A percentile compares a stretch with the other conserved stretches of the same genome.
Evolutionary conservation across 2,113 vertebrate species (phyloP).

Genomic region (Pachycephala philippinensis): DNA sequence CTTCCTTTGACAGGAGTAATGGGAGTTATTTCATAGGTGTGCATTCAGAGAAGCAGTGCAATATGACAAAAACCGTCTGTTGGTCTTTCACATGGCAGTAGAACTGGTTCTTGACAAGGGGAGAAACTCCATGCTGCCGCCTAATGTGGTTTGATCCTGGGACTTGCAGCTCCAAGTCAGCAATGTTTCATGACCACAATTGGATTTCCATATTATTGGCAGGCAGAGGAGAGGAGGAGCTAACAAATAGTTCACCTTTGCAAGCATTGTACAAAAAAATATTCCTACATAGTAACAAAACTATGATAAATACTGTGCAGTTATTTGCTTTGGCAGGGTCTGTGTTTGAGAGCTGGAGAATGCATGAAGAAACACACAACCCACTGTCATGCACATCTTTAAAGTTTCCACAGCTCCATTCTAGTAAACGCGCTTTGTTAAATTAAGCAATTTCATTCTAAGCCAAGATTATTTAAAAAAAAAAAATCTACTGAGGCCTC

Average conservation of each 20-base stretch:
- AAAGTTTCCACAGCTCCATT: conserved; percentile 34
- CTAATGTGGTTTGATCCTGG: background rate
- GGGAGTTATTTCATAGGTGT: background rate
- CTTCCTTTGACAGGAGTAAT: background rate
- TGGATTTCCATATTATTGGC: background rate
- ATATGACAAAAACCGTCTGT: background rate
- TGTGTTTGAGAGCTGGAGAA: conserved; percentile 48
- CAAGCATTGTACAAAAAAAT: conserved; percentile 1
- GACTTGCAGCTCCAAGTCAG: background rate
- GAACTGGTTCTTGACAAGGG: background rate
- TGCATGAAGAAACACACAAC: conserved; percentile 58
- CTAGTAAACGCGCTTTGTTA: conserved; percentile 26
- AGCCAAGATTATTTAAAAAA: background rate
- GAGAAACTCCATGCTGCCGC: background rate
- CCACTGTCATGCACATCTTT: conserved; percentile 13
- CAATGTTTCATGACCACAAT: background rate
- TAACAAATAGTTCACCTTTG: conserved; percentile 21
- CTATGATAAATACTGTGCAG: conserved; percentile 55
- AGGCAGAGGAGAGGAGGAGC: background rate
- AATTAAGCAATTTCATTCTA: conserved; percentile 12
- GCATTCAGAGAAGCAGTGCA: background rate
- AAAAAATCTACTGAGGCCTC: background rate
- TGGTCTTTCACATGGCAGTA: background rate
- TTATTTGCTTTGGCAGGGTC: conserved; percentile 60
- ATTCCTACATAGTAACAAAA: conserved; percentile 53